Evolutionary conservation across 2,113 vertebrate species (phyloP).

Genomic region (Anthoscopus minutus): DNA sequence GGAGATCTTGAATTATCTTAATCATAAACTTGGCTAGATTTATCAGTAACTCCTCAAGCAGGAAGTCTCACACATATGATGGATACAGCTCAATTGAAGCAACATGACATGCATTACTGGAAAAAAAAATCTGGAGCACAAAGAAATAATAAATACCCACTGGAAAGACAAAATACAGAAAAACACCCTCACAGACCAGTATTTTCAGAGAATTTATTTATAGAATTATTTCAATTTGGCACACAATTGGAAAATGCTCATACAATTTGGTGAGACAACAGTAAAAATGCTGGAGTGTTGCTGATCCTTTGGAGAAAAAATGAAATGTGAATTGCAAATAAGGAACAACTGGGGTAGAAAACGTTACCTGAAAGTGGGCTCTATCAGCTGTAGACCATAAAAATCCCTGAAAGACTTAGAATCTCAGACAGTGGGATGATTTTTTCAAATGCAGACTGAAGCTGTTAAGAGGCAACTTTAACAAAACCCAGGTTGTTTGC

Average conservation of each 20-base stretch:
- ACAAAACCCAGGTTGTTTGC: background rate
- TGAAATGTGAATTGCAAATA: background rate
- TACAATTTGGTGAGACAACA: conserved; percentile 8
- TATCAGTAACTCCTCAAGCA: background rate
- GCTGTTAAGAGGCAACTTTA: background rate
- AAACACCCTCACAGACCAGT: background rate
- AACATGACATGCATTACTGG: background rate
- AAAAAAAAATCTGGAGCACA: background rate
- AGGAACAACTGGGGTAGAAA: background rate
- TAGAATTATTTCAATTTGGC: conserved; percentile 21
- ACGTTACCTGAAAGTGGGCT: background rate
- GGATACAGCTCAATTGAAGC: background rate
- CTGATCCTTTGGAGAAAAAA: background rate
- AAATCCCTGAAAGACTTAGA: background rate
- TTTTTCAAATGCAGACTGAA: background rate
- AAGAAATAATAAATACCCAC: background rate
- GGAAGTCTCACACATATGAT: background rate
- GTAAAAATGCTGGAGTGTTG: background rate
- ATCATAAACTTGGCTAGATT: background rate
- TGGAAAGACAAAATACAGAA: background rate
- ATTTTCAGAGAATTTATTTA: conserved; percentile 47
- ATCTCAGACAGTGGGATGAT: background rate
- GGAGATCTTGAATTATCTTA: background rate
- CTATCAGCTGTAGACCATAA: background rate
- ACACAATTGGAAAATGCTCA: conserved; percentile 2